These are phyloP conservation scores for Rhincodon typus DNA, from an alignment of 2,797 vertebrate genomes.

Conservation along the genomic window DNA sequence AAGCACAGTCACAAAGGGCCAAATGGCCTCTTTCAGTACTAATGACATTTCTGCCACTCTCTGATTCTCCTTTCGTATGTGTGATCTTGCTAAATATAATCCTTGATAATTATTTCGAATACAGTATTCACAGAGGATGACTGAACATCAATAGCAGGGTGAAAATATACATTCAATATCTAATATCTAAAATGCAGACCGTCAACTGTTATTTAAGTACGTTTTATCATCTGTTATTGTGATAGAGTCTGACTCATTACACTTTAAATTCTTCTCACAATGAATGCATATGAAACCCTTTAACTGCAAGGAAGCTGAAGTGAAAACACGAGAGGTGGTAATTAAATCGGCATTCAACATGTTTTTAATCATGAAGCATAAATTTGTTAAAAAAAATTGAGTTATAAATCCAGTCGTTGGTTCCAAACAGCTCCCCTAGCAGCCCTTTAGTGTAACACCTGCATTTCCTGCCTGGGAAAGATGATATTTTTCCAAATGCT, in stretches of 20 bases:
- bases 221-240: neutral
- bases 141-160: neutral
- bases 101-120: neutral
- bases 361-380: constrained; percentile 51
- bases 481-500: constrained; percentile 46
- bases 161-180: neutral
- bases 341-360: constrained; percentile 50
- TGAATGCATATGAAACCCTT: constrained; percentile 45
- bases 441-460: constrained; percentile 52
- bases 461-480: constrained; percentile 46
- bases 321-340: constrained; percentile 46
- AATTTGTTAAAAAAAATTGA: constrained; percentile 47
- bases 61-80: too few relatives aligned
- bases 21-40: neutral
- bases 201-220: neutral
- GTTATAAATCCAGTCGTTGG: constrained; percentile 49
- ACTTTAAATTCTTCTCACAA: constrained; percentile 25
- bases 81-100: neutral
- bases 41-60: too few relatives aligned
- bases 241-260: neutral
- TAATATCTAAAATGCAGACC: neutral
- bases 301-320: constrained; percentile 50
- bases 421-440: constrained; percentile 48
- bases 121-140: neutral
- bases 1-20: neutral